These are phyloP conservation scores for Brachynemurus nebulosus DNA, from an alignment of 2,888 invertebrate species.

Conservation along the genomic window DNA sequence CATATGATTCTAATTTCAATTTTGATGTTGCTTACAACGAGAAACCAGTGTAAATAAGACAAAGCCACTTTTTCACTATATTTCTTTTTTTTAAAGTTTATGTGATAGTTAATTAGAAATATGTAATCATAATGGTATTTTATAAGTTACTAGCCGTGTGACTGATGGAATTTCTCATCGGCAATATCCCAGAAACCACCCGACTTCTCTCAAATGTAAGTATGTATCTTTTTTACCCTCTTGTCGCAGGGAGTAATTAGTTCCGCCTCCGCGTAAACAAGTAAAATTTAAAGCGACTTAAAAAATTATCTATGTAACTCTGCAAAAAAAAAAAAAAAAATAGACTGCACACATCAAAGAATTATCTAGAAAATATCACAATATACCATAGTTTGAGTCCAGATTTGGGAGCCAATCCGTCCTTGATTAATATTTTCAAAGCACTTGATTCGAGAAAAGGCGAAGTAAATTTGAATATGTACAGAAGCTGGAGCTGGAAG, in stretches of 20 bases:
- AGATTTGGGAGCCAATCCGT: background rate
- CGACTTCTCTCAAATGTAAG: background rate
- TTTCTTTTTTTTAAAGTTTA: too few relatives aligned
- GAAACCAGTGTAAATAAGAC: too few relatives aligned
- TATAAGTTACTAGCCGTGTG: too few relatives aligned
- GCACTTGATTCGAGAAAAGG: background rate
- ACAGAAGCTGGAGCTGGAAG: background rate
- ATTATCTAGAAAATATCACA: background rate
- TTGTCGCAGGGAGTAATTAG: background rate
- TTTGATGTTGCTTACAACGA: too few relatives aligned
- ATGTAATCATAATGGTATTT: too few relatives aligned
- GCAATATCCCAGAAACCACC: too few relatives aligned
- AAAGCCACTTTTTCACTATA: too few relatives aligned
- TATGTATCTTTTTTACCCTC: background rate
- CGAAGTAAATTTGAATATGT: background rate
- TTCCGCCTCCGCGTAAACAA: too few relatives aligned
- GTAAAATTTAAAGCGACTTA: background rate
- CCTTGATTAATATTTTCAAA: background rate
- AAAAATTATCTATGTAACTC: background rate
- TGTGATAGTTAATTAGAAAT: too few relatives aligned
- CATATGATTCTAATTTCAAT: too few relatives aligned
- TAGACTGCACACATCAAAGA: background rate
- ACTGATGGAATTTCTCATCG: too few relatives aligned
- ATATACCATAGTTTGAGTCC: background rate
- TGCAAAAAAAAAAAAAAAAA: background rate